These are phyloP conservation scores for Phylloscopus trochiloides DNA, from an alignment of 2,113 vertebrate species.

Conservation along the genomic window DNA sequence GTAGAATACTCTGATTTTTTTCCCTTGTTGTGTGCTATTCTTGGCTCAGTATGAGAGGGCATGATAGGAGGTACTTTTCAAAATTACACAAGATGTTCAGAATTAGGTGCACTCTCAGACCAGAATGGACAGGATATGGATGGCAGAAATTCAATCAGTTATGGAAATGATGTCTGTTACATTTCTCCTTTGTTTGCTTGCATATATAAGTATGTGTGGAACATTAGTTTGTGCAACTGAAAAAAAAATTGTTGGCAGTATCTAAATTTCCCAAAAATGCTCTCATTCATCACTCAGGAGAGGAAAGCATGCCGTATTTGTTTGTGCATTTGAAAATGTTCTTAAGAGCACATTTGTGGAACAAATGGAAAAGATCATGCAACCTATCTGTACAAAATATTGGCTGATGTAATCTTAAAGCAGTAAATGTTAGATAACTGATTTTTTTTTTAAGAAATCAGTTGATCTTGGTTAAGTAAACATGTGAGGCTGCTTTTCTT, in stretches of 20 bases:
- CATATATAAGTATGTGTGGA: not conserved
- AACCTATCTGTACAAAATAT: not conserved
- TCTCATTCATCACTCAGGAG: not conserved
- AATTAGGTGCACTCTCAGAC: not conserved
- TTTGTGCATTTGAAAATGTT: not conserved
- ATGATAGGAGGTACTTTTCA: not conserved
- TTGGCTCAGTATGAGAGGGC: not conserved
- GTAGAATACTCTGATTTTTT: not conserved
- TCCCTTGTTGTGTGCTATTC: not conserved
- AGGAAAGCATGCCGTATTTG: fast-evolving
- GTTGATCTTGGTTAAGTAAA: not conserved
- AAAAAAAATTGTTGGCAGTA: not conserved
- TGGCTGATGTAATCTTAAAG: not conserved
- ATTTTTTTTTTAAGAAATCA: not conserved
- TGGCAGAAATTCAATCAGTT: not conserved
- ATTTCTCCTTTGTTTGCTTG: not conserved
- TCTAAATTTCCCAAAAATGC: not conserved
- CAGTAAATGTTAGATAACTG: not conserved
- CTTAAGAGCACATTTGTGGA: not conserved
- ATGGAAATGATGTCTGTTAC: not conserved
- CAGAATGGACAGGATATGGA: not conserved
- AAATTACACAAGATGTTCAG: not conserved
- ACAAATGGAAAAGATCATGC: not conserved
- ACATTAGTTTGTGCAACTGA: not conserved
- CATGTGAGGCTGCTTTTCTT: not conserved